Evolutionary conservation across 2,797 vertebrate genomes (phyloP).

Genomic region (Rousettus madagascariensis): DNA sequence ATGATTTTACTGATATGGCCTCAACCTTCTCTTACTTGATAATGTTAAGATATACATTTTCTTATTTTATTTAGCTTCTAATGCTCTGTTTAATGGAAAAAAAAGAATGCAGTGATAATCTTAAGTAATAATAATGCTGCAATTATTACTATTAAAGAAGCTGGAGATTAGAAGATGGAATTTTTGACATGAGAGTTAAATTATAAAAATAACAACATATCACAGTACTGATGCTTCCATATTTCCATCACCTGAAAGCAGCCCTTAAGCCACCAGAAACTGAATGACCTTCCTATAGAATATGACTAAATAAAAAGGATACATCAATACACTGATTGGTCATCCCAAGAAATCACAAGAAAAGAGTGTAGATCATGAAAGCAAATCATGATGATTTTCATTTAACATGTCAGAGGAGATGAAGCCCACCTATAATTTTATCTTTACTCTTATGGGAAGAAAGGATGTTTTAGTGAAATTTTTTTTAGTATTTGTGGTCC

Average conservation of each 20-base stretch:
- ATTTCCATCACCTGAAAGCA: neutral
- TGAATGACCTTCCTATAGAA: neutral
- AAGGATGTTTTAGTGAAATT: neutral
- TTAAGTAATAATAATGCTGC: neutral
- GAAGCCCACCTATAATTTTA: neutral
- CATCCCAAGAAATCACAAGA: neutral
- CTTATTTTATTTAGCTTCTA: neutral
- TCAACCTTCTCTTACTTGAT: neutral
- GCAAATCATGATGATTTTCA: neutral
- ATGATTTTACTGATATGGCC: neutral
- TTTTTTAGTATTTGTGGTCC: neutral
- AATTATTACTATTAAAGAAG: neutral
- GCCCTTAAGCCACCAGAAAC: neutral
- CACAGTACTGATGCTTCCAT: neutral
- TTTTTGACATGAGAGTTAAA: neutral
- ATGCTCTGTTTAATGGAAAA: neutral
- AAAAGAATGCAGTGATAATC: neutral
- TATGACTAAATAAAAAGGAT: neutral
- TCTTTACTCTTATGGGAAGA: neutral
- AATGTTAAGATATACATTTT: neutral
- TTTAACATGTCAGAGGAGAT: neutral
- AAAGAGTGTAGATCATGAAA: neutral
- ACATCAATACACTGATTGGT: fast-evolving
- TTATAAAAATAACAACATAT: neutral
- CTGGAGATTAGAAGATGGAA: neutral